These are phyloP conservation scores for Pocillopora meandrina DNA, from an alignment of 92 coral and sea anemone genomes.

Conservation along the genomic window DNA sequence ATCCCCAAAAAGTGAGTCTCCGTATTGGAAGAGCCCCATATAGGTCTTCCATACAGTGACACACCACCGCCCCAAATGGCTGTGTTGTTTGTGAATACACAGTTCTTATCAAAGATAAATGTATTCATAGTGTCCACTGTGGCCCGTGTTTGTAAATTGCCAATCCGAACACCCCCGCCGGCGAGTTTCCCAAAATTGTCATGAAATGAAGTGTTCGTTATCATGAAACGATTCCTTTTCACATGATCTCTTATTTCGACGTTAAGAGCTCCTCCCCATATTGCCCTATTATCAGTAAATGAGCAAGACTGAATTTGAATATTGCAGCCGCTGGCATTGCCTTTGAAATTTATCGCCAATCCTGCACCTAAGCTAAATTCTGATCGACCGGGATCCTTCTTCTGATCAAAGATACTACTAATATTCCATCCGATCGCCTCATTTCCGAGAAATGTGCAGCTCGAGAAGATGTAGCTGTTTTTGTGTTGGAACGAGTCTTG, in stretches of 20 bases:
- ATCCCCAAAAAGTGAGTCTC: background rate
- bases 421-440: constrained; percentile 45
- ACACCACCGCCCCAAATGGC: constrained; percentile 76
- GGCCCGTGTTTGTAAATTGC: constrained; percentile 32
- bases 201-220: constrained; percentile 40
- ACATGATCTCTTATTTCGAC: constrained; percentile 54
- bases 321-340: constrained; percentile 75
- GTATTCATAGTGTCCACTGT: constrained; percentile 22
- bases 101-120: constrained; percentile 30
- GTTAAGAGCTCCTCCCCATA: constrained; percentile 91
- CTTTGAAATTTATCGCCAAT: constrained; percentile 62
- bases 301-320: constrained; percentile 51
- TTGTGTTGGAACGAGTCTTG: constrained; percentile 73
- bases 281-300: constrained; percentile 70
- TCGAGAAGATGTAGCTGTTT: constrained; percentile 51
- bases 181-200: constrained; percentile 65
- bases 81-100: constrained; percentile 52
- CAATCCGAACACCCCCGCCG: constrained; percentile 86
- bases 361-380: constrained; percentile 88
- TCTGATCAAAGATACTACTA: constrained; percentile 23
- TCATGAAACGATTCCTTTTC: constrained; percentile 36
- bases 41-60: constrained; percentile 64
- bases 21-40: constrained; percentile 5
- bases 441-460: constrained; percentile 67
- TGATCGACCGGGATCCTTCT: constrained; percentile 45